phyloP scores from a whole-genome alignment of 2,888 invertebrate genomes.

The Drosophila quasianomalipes region DNA sequence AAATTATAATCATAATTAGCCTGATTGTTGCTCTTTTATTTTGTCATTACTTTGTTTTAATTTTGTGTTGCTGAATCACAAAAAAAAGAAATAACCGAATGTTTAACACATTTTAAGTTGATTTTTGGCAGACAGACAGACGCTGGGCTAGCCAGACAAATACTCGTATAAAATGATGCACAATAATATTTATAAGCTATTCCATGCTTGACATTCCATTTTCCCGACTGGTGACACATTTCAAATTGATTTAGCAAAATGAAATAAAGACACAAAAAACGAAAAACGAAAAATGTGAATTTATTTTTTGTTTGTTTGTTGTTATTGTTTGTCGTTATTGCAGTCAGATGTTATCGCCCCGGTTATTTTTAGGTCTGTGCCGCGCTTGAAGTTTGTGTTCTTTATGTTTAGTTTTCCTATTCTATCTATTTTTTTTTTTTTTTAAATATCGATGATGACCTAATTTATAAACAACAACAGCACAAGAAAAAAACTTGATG shows the following conservation, averaged over 20 bases:
- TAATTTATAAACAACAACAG: constrained; percentile 53
- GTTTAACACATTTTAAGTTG: neutral
- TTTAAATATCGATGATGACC: constrained; percentile 60
- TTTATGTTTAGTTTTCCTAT: constrained; percentile 23
- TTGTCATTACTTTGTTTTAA: neutral
- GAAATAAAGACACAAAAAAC: neutral
- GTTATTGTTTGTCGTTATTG: constrained; percentile 15
- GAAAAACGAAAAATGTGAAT: neutral
- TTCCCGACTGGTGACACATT: constrained; percentile 40
- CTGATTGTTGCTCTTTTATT: neutral
- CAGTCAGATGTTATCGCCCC: constrained; percentile 42
- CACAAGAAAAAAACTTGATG: constrained; percentile 10
- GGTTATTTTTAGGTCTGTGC: constrained; percentile 37
- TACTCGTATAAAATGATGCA: neutral
- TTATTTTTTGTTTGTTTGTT: neutral
- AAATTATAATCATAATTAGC: neutral
- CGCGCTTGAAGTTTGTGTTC: constrained; percentile 44
- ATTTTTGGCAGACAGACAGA: neutral
- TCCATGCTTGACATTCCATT: neutral
- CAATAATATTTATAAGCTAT: neutral
- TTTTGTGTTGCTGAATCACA: neutral
- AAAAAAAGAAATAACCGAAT: neutral
- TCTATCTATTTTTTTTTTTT: constrained; percentile 5
- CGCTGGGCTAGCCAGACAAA: neutral
- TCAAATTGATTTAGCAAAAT: constrained; percentile 26